Evolutionary conservation across 2,888 invertebrate species (phyloP).

Genomic region (Scaptodrosophila latifasciaeformis): DNA sequence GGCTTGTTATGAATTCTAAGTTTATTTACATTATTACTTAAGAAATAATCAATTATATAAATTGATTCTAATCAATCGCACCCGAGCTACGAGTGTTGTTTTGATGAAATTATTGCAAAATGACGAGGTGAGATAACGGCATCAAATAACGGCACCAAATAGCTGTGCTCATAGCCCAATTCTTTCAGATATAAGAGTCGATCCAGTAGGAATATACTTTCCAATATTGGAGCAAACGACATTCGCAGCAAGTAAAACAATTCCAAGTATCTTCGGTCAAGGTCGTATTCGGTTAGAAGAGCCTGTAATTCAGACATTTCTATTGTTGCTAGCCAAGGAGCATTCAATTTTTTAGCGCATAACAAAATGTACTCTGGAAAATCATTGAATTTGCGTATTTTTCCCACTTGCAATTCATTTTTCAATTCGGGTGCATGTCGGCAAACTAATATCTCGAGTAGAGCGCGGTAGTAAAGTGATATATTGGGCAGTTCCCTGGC

Average conservation of each 20-base stretch:
- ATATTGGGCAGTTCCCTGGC: conserved; percentile 78
- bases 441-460: conserved; percentile 81
- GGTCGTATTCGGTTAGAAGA: conserved; percentile 73
- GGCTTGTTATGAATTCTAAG: no score
- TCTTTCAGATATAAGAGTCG: conserved; percentile 86
- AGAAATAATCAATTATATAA: neutral
- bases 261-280: conserved; percentile 79
- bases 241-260: conserved; percentile 87
- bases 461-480: conserved; percentile 84
- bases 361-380: conserved; percentile 83
- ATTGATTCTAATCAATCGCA: neutral
- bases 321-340: conserved; percentile 62
- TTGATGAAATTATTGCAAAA: conserved; percentile 66
- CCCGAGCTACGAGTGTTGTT: conserved; percentile 17
- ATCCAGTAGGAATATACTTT: conserved; percentile 88
- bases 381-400: conserved; percentile 78
- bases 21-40: no score
- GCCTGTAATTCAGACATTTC: conserved; percentile 75
- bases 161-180: conserved; percentile 77
- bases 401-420: conserved; percentile 78
- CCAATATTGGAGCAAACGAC: conserved; percentile 86
- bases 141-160: conserved; percentile 87
- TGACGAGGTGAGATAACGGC: conserved; percentile 86
- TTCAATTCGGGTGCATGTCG: conserved; percentile 73
- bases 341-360: conserved; percentile 80